phyloP scores from a whole-genome alignment of 2,888 invertebrate species.

The Polietes domitor region DNA sequence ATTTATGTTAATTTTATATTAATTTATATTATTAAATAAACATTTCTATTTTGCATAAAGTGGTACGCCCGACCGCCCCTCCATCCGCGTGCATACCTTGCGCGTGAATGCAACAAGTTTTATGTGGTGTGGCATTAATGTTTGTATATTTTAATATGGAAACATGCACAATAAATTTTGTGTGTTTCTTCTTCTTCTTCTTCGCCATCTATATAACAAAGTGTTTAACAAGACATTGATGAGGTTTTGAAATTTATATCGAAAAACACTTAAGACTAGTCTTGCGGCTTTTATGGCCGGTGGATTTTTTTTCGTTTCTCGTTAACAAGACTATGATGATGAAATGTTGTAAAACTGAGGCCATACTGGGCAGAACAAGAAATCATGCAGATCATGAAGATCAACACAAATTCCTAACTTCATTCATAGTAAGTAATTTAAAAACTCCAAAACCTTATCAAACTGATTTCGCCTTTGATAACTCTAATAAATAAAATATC shows the following conservation, averaged over 20 bases:
- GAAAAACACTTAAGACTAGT: background rate
- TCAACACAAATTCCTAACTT: no score
- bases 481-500: no score
- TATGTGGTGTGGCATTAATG: background rate
- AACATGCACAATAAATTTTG: conserved; percentile 4
- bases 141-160: background rate
- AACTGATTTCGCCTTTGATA: no score
- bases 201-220: background rate
- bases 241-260: background rate
- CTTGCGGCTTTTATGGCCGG: background rate
- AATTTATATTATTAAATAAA: conserved; percentile 25
- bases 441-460: no score
- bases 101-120: background rate
- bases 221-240: background rate
- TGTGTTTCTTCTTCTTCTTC: background rate
- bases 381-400: no score
- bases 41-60: background rate
- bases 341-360: no score
- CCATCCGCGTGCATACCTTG: background rate
- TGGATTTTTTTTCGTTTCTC: no score
- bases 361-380: no score
- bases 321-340: no score
- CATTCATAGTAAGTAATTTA: no score
- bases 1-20: conserved; percentile 37
- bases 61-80: background rate